These are phyloP conservation scores for Astyanax mexicanus DNA, from an alignment of 2,797 vertebrate genomes.

Conservation along the genomic window DNA sequence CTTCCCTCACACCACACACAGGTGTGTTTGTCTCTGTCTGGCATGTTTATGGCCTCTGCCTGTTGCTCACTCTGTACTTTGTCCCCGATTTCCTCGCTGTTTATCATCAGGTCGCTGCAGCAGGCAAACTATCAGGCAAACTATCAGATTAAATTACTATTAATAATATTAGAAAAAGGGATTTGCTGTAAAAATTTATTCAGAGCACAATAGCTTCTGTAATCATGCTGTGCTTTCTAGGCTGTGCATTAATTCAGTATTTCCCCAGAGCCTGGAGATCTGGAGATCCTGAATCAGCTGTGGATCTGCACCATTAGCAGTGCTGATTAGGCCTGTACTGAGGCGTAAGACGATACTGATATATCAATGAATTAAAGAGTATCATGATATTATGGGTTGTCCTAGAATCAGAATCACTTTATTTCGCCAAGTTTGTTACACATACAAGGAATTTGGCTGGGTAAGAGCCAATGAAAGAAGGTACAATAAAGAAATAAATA, in stretches of 20 bases:
- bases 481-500: background rate
- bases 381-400: no score
- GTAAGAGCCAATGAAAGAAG: no score
- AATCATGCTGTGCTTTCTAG: background rate
- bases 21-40: background rate
- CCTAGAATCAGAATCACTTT: no score
- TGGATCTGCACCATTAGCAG: background rate
- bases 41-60: constrained; percentile 1
- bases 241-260: background rate
- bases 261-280: background rate
- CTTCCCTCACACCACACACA: background rate
- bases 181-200: background rate
- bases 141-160: constrained; percentile 18
- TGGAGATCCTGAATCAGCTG: background rate
- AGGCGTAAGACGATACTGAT: no score
- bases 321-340: background rate
- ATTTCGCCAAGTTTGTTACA: no score
- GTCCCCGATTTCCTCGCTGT: constrained; percentile 28
- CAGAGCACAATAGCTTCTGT: background rate
- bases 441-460: no score
- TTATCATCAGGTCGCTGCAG: constrained; percentile 13
- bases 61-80: constrained; percentile 39
- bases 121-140: constrained; percentile 2
- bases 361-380: no score
- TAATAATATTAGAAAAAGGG: background rate